These are phyloP conservation scores for Tyto alba DNA, from an alignment of 2,113 vertebrate genomes.

Conservation along the genomic window DNA sequence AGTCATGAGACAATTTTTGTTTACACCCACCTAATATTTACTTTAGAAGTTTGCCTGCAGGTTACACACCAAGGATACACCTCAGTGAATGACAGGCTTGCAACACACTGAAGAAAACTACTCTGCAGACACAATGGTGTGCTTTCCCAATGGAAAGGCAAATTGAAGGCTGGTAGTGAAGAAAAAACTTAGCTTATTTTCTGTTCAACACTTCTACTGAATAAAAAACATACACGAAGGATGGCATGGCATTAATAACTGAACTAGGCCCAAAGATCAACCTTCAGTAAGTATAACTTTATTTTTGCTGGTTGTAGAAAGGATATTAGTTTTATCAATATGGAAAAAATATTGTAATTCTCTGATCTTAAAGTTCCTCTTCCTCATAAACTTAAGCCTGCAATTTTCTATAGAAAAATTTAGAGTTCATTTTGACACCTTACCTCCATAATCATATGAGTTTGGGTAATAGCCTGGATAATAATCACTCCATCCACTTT, in stretches of 20 bases:
- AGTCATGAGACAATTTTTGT: neutral
- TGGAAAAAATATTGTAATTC: neutral
- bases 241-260: neutral
- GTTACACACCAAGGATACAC: neutral
- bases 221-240: neutral
- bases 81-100: neutral
- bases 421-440: neutral
- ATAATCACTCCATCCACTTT: conserved; percentile 83
- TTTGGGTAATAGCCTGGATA: conserved; percentile 81
- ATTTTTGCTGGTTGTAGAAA: neutral
- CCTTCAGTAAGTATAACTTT: neutral
- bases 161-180: neutral
- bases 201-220: neutral
- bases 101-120: neutral
- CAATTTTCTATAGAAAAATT: neutral
- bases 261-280: neutral
- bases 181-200: neutral
- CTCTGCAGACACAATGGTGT: neutral
- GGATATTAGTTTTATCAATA: neutral
- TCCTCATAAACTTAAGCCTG: neutral
- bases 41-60: neutral
- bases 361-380: neutral
- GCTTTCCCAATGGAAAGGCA: neutral
- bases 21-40: neutral
- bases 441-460: conserved; percentile 80